phyloP scores from a whole-genome alignment of 2,113 vertebrate genomes.

The Psilopsiagon aymara region DNA sequence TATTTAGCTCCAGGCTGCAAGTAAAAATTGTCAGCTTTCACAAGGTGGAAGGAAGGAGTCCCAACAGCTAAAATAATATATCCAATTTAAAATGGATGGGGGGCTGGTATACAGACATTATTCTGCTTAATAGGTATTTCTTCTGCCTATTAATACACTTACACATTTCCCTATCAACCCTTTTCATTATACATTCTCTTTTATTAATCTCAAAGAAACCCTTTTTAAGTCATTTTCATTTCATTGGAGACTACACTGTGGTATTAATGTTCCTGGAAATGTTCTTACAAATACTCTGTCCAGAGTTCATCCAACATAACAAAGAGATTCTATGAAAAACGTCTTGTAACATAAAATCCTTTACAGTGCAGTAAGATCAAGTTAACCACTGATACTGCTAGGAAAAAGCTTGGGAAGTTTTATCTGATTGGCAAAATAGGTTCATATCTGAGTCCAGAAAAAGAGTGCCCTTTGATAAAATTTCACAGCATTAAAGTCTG shows the following conservation, averaged over 20 bases:
- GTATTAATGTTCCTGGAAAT: slow-evolving; percentile 22
- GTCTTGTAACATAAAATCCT: slow-evolving; percentile 69
- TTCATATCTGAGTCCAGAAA: slow-evolving; percentile 66
- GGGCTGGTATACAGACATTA: not conserved
- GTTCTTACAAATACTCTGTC: slow-evolving; percentile 51
- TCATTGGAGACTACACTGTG: not conserved
- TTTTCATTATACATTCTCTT: not conserved
- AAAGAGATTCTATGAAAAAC: slow-evolving; percentile 73
- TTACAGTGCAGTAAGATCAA: slow-evolving; percentile 67
- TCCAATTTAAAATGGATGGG: slow-evolving; percentile 12
- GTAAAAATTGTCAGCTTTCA: slow-evolving; percentile 33
- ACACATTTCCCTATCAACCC: not conserved
- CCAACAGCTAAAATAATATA: slow-evolving; percentile 39
- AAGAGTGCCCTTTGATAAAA: slow-evolving; percentile 72
- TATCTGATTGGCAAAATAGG: slow-evolving; percentile 76
- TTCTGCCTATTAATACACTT: not conserved
- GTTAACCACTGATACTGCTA: slow-evolving; percentile 62
- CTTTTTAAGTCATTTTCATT: slow-evolving; percentile 38
- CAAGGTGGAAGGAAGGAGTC: slow-evolving; percentile 13
- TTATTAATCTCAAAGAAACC: not conserved
- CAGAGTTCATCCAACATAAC: slow-evolving; percentile 63
- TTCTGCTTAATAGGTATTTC: not conserved
- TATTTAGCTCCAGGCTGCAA: slow-evolving; percentile 43
- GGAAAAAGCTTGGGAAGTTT: slow-evolving; percentile 66
- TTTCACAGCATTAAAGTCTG: slow-evolving; percentile 70